Evolutionary conservation across 1,140 invertebrate species (phyloP), one percentile per base, ranked within the genome.

Genomic region (Drosophila rhopaloa): DNA sequence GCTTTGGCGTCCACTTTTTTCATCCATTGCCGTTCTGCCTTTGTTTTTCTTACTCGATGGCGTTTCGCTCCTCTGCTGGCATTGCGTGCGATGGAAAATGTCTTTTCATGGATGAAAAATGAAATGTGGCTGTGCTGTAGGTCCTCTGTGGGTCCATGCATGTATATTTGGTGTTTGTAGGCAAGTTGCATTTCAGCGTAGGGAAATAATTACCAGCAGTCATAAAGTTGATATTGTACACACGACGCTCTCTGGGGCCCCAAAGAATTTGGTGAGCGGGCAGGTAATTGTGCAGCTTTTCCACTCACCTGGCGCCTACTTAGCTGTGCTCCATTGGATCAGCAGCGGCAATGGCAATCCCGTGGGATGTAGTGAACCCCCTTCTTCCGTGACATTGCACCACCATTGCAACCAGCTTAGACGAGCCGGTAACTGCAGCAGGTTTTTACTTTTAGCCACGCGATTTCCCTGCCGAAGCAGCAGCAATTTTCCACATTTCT

Each of bases 21-120:
- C 32, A 54, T 75, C 76, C 76, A 78, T 78, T 75, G 63, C 82
- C 71, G 78, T 65, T 78, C 50, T 59, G 80, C 76, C 55, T 88
- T 88, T 90, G 76, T 84, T 81, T 90, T 51, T 90, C 56, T 71
- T 85, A 50, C 80, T 74, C 79, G 67, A 73, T 79, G 83, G 58
- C 51, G 63, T 71, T 80, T 46, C 27, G 48, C 67, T 68, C 66
- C 38, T 55, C 48, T 29, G 59, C 68, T 59, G 61, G 44, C 58
- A 51, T 58, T 83, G 79, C 65, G 79, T 65, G 57, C 79, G 57
- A 61, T 58, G 79, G 65, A 81, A 85, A 84, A 83, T 84, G 59
- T 66, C 77, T 78, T 81, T 88, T 78, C 72, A 79, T 48, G 40
- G 70, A 66, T 66, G 61, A 61, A 90, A 84, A 88, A 75, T 74